Conservation (phyloP, 2,113 vertebrate genomes). For the Amblyopsis rosae region DNA sequence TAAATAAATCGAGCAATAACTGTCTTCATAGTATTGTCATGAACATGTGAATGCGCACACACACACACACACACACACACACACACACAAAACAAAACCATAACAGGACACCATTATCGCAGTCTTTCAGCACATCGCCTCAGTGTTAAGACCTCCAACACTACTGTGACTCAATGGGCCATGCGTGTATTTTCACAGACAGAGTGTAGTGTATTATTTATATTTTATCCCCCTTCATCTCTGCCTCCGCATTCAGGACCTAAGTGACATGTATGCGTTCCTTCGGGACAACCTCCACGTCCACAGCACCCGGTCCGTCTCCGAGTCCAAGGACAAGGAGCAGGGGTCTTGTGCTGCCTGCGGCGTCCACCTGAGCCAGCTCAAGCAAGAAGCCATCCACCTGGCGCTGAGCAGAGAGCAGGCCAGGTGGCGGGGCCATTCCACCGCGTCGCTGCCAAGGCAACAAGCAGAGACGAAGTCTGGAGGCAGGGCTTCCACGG, state of each 20-base stretch:
- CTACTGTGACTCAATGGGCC: not conserved
- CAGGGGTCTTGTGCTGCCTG: slow-evolving; percentile 89
- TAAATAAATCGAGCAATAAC: too few species aligned
- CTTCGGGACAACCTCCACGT: slow-evolving; percentile 91
- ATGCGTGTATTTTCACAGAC: not conserved
- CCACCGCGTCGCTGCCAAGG: slow-evolving; percentile 29
- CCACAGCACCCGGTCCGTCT: slow-evolving; percentile 77
- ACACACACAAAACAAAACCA: too few species aligned
- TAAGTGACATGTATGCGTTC: slow-evolving; percentile 56
- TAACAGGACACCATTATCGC: too few species aligned
- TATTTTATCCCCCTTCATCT: not conserved
- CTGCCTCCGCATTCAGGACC: slow-evolving; percentile 52
- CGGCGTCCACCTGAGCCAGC: slow-evolving; percentile 85
- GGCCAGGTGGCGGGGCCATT: slow-evolving; percentile 56
- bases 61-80: too few species aligned
- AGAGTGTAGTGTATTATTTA: not conserved
- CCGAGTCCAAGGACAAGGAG: slow-evolving; percentile 86
- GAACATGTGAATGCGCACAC: too few species aligned
- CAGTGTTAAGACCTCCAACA: too few species aligned
- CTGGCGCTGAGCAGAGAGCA: slow-evolving; percentile 82
- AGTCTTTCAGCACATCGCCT: too few species aligned
- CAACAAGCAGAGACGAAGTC: slow-evolving; percentile 45
- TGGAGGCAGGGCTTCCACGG: slow-evolving; percentile 41
- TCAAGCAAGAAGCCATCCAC: slow-evolving; percentile 93
- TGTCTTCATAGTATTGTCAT: too few species aligned